Evolutionary conservation across 2,888 invertebrate genomes (phyloP), one percentile per base, ranked within the genome.

Genomic region (Pyrochroa serraticornis): DNA sequence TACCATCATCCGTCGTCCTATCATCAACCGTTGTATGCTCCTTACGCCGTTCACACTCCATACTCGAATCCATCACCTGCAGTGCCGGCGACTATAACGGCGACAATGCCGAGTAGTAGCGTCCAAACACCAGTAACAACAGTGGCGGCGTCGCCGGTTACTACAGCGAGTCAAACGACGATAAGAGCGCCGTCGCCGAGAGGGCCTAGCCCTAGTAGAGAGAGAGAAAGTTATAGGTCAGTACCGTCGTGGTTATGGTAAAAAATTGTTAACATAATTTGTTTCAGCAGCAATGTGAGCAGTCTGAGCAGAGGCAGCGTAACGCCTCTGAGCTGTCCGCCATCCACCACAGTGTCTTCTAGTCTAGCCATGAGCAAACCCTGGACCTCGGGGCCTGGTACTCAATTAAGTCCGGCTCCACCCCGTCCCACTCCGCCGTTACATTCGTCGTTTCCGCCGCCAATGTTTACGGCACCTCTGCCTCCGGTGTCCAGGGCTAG

Each of bases 201-300:
- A 69, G 89, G 88, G 57, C 91, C 88, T 76, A 90, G 90, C 78
- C 90, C 92, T 47, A 56, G 55, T 70, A 84, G 92, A 72, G 93
- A 93, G 79, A 84, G 93, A 66, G 93, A 93, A 75, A 91, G 89
- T 79, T 93, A 91, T 82, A 92, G 92, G 93, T 93, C 82, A 69
- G 58, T 42, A 1, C 7, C 45, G 3, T 31, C n/a, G 5, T 39
- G 9, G 22, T 33, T 46, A 8, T 39, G 38, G 8, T 48, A 10
- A 32, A 13, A n/a, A 12, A 37, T n/a, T 2, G 6, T 12, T 12
- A 37, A 37, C 12, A 5, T 22, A 5, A 22, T 69, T 67, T 54
- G 63, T 79, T 81, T 71, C 82, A 87, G 87, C 84, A 92, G 91
- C 83, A 92, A 89, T 81, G 90, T 92, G 76, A 91, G 90, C 83